Evolutionary conservation across 2,797 vertebrate species (phyloP).

Genomic region (Cossypha heuglini): DNA sequence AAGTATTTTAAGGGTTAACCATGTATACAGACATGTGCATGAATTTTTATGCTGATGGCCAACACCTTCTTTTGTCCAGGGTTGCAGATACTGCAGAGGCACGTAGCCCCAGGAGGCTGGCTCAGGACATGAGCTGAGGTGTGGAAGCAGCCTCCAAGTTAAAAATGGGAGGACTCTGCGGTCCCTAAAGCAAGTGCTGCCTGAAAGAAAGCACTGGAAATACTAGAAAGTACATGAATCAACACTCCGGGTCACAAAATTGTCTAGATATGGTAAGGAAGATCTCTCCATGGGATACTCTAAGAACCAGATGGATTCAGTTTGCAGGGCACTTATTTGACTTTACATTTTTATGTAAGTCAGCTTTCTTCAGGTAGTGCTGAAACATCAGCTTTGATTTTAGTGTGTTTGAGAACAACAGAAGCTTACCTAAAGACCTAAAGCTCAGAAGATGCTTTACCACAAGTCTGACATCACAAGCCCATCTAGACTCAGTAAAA

Average conservation of each 20-base stretch:
- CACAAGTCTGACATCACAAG: neutral
- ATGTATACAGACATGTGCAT: accelerated
- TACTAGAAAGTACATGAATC: neutral
- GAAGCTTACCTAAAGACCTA: neutral
- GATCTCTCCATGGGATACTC: accelerated
- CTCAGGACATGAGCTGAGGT: neutral
- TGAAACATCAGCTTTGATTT: neutral
- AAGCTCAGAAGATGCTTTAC: neutral
- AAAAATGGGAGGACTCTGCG: neutral
- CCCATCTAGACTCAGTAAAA: neutral
- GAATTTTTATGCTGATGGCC: neutral
- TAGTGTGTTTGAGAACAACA: neutral
- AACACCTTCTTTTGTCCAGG: neutral
- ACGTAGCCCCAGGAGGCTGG: neutral
- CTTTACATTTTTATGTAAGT: neutral
- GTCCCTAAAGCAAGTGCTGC: neutral
- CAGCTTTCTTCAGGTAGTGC: neutral
- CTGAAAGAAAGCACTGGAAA: neutral
- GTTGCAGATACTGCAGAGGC: neutral
- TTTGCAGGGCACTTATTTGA: neutral
- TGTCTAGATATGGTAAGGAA: accelerated
- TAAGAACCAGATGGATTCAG: neutral
- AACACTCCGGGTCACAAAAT: accelerated
- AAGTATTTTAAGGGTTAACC: neutral
- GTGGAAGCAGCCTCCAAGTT: neutral